Evolutionary conservation across 2,888 invertebrate genomes (phyloP), one percentile per base, ranked within the genome.

Genomic region (Drosophila emarginata): DNA sequence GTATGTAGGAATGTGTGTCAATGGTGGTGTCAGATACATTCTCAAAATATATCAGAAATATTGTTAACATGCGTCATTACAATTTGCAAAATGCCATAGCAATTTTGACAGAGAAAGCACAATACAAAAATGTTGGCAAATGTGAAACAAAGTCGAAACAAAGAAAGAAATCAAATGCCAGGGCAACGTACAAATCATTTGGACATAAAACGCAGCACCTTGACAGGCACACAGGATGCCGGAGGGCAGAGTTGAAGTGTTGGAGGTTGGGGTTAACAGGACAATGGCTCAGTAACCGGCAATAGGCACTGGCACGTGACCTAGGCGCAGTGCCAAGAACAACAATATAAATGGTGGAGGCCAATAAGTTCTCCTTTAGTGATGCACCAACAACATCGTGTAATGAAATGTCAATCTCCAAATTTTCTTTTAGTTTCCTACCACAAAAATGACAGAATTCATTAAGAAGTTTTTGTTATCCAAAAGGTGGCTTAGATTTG

Each of bases 51-150:
- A 51, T 11, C 60, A 62, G 73, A 76, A 79, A 86, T 85, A 80
- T 85, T 89, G 89, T 88, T 88, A 89, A 89, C 89, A 88, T 88
- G 82, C 89, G 87, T 87, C 89, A 88, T 89, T 89, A 88, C 89
- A 88, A 82, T 87, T 88, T 87, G 87, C 78, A 81, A 80, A 79
- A 78, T 79, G 78, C 64, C 78, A 80, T 67, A 71, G 71, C 71
- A 60, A 66, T 66, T 57, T 53, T 15, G 36, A 28, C 18, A 40
- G 60, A 78, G 61, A 68, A 66, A 63, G 61, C 40, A 36, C 15
- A 18, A 61, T 28, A 21, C 39, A 18, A 52, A 18, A 52, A 26
- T 15, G 6, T 23, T n/a, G n/a, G 56, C 57, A 57, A 21, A 36
- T 9, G 26, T 36, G 51, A 62, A 61, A 54, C 36, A 54, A 6